Base-by-base conservation (phyloP, 2,888 invertebrate species). In the Leucania comma region DNA sequence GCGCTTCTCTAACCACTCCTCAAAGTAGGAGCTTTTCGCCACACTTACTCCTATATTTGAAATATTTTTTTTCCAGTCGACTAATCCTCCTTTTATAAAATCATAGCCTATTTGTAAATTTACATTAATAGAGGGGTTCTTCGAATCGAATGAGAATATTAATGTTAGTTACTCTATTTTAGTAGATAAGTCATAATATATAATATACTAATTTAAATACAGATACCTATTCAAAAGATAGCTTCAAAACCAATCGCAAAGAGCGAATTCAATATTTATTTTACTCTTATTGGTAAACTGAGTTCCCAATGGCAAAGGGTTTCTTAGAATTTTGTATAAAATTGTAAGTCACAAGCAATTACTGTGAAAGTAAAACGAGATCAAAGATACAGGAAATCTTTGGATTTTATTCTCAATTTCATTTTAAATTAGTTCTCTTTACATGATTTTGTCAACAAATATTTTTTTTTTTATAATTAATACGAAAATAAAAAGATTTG, bases 381-480 rank as follows among this genome's bases (percentile, higher is more conserved):
- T 75, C 78, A 75, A 78, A 75, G 62, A 58, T 3, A 56, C 38
- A 20, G 69, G 53, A 77, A 76, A 50, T 56, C 17, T 54, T 60
- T 69, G 26, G 4, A 22, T 68, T 68, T 50, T 60, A 50, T 77
- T 60, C 20, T 42, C 56, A 32, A 50, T 68, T 60, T 22, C 24
- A 6, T 32, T 68, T 71, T 54, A 50, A 76, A 76, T 68, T 26
- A 56, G 42, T 53, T 8, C 14, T 48, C 26, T 14, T 42, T 59
- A 68, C 29, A 58, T 54, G 38, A 60, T 59, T 75, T 48, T 26
- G 12, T 32, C 32, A 46, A 46, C 29, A 10, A 29, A 38, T 54
- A 59, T 54, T 5, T 5, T 8, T 57, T 1, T 2, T 12, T n/a
- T 22, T 29, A 24, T 4, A 24, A 24, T 10, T 50, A 56, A 22